A percentile compares a stretch with the other conserved stretches of the same genome.
Conservation (phyloP, 1,140 invertebrate genomes). For the Ceratina calcarata region DNA sequence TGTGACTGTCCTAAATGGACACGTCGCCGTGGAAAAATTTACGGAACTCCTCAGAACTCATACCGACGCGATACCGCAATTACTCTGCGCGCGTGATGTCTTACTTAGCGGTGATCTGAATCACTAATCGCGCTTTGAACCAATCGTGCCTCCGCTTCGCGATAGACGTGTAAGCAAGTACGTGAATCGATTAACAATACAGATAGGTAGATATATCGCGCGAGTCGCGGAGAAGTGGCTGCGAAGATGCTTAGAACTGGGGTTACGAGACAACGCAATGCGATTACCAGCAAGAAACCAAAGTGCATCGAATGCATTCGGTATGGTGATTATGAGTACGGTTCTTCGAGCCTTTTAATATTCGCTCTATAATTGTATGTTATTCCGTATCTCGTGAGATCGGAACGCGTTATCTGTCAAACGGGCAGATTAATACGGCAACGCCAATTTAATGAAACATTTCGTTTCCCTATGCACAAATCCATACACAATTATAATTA, state of each 20-base stretch:
- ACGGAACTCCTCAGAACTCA: slow-evolving; percentile 43
- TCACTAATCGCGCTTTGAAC: slow-evolving; percentile 55
- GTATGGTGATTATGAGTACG: too few species aligned
- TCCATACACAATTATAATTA: too few species aligned
- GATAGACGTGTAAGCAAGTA: background rate
- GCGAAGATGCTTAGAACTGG: background rate
- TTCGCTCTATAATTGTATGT: slow-evolving; percentile 22
- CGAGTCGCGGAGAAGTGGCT: background rate
- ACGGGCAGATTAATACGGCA: slow-evolving; percentile 21
- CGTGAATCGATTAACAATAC: slow-evolving; percentile 29
- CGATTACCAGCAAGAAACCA: too few species aligned
- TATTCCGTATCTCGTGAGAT: background rate
- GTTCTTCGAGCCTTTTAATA: too few species aligned
- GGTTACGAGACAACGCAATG: too few species aligned
- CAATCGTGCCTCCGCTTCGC: background rate
- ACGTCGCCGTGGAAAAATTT: slow-evolving; percentile 35
- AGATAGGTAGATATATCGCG: background rate
- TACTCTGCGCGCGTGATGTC: slow-evolving; percentile 61
- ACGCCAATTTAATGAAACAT: background rate
- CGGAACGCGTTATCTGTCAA: slow-evolving; percentile 15
- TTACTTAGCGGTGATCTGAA: slow-evolving; percentile 65
- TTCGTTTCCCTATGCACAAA: background rate
- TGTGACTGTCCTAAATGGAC: slow-evolving; percentile 38
- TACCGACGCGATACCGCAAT: slow-evolving; percentile 50
- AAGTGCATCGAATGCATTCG: too few species aligned